Evolutionary conservation across 1,140 invertebrate genomes (phyloP), one percentile per base, ranked within the genome.

Genomic region (Schlechtendalia chinensis): DNA sequence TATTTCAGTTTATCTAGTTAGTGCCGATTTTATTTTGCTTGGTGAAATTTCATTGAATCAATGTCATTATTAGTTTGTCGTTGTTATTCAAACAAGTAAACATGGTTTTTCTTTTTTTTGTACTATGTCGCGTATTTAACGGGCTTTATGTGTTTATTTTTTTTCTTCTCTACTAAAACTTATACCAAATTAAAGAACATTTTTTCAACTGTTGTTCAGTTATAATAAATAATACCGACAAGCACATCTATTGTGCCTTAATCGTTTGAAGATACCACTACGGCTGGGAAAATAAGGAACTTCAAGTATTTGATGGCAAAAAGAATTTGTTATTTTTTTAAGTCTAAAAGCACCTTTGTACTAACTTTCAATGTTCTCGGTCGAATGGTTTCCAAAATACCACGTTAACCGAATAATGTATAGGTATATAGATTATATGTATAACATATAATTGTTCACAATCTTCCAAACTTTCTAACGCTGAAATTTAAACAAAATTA

Each of bases 291-390:
- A 39, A 19, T 19, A 17, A 39, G 17, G 54, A 14, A 32, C 8
- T 29, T 32, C 27, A 74, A 14, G 22, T 77, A 12, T 77, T 58
- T 32, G 74, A 77, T 77, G 14, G 5, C 56, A 17, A 77, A 77
- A 77, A 8, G 39, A 59, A 77, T 45, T 77, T 53, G 74, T 77
- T 77, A 58, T 77, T 77, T 58, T 32, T 77, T 58, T 77, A 77
- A 77, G 29, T 77, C 32, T 24, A 19, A 59, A 45, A 11, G 10
- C 22, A 56, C 74, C 32, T 77, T 24, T 56, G 56, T 17, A 24
- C 19, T 19, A 24, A 77, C 27, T 77, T 77, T 75, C 24, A 58
- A 77, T 59, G 54, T 47, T 77, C 56, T 17, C n/a, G n/a, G 32
- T 19, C 12, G 29, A 58, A 77, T 59, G 45, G 32, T 45, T 77